These are phyloP conservation scores for Sebastes taczanowskii DNA, from an alignment of 2,797 vertebrate species.

Conservation along the genomic window DNA sequence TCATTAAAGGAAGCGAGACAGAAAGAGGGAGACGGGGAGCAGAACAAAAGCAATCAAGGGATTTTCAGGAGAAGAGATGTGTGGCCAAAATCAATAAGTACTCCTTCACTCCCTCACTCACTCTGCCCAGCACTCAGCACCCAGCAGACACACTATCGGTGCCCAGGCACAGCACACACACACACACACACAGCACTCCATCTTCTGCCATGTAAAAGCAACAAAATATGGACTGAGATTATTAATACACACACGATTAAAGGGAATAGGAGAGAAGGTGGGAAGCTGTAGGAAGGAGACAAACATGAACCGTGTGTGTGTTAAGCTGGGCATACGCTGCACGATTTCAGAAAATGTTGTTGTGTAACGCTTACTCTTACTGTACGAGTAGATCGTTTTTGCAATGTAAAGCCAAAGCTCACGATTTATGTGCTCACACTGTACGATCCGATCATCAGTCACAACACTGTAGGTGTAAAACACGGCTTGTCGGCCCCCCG, in stretches of 20 bases:
- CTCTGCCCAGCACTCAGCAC: constrained; percentile 64
- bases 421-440: no score
- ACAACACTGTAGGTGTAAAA: no score
- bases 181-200: constrained; percentile 15
- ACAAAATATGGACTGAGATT: constrained; percentile 20
- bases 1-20: constrained; percentile 80
- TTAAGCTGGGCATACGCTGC: background rate
- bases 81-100: constrained; percentile 83
- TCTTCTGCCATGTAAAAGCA: constrained; percentile 31
- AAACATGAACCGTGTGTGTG: background rate
- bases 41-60: constrained; percentile 84
- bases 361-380: no score
- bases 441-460: no score
- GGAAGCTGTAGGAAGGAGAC: background rate
- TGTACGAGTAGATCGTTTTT: no score
- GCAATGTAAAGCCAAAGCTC: no score
- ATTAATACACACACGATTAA: constrained; percentile 25
- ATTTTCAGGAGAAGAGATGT: constrained; percentile 77
- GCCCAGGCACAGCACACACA: constrained; percentile 21
- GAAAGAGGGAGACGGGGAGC: constrained; percentile 71
- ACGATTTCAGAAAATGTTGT: no score
- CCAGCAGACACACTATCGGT: constrained; percentile 54
- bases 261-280: background rate
- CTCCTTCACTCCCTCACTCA: constrained; percentile 72
- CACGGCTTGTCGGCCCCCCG: rapidly evolving